Conservation (phyloP, 2,888 invertebrate genomes). For the Calameuta filiformis region DNA sequence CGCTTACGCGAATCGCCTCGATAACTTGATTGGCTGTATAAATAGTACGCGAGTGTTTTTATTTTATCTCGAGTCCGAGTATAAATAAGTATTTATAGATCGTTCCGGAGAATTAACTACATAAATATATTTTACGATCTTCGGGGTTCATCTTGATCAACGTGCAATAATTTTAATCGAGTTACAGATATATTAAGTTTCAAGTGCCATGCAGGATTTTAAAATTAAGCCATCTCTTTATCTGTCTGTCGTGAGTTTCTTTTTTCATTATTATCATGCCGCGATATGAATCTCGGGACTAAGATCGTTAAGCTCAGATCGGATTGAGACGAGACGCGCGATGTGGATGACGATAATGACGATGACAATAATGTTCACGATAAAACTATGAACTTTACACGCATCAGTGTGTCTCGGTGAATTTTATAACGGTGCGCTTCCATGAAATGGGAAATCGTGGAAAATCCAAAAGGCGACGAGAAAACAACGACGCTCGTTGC, state of each 20-base stretch:
- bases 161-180: background rate
- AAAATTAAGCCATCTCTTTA: background rate
- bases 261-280: background rate
- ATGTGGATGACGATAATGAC: background rate
- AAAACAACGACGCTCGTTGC: background rate
- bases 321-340: background rate
- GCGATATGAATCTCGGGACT: background rate
- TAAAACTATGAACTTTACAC: background rate
- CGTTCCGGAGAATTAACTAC: background rate
- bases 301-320: background rate
- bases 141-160: background rate
- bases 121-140: background rate
- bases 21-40: background rate
- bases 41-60: background rate
- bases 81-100: background rate
- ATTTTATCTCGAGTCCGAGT: background rate
- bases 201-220: background rate
- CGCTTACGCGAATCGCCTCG: background rate
- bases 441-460: background rate
- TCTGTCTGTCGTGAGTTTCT: background rate
- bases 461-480: background rate
- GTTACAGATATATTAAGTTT: background rate
- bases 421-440: background rate
- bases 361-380: background rate
- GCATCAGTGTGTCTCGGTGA: background rate